Base-by-base conservation (phyloP, 2,888 invertebrate genomes). In the Melitaea athalia region DNA sequence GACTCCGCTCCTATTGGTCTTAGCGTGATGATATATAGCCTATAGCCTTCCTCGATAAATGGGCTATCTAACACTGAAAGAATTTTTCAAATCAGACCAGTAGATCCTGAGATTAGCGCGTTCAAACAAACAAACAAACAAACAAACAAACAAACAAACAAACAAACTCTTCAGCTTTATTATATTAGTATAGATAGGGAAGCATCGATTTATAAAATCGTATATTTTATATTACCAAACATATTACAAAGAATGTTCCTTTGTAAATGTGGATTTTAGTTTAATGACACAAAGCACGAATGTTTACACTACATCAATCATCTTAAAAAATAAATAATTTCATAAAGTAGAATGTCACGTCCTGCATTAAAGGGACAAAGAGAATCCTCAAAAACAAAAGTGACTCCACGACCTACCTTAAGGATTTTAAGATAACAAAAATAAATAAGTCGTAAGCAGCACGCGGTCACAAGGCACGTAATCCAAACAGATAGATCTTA, bases 401-500 rank as follows among this genome's bases (percentile, higher is more conserved):
- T 74, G 77, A 75, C 73, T 73, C 74, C 74, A 74, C 72, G 78
- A 76, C 76, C 78, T 80, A 74, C 75, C 75, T 77, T 75, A 78
- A 76, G 78, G 81, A 80, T 79, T 77, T 79, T 77, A 78, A 79
- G 81, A 81, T 78, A 80, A 83, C 74, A 84, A 83, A 82, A 81
- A 76, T 76, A 79, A 80, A 76, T 71, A 77, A 73, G 72, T 75
- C 63, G 70, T 77, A 77, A 77, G 75, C 76, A 78, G 79, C 76
- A 82, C 82, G 81, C 78, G 77, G 81, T 81, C 84, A 81, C 81
- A 82, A 82, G 77, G 81, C 83, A 82, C 82, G 83, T 89, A 87
- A 88, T 87, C 84, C 86, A 84, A 88, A 86, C 85, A 88, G 81
- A 88, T 87, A 82, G 82, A 81, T 84, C 83, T 85, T 78, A 74